Conservation (phyloP, 2,113 vertebrate species). For the Tychaedon coryphoeus region DNA sequence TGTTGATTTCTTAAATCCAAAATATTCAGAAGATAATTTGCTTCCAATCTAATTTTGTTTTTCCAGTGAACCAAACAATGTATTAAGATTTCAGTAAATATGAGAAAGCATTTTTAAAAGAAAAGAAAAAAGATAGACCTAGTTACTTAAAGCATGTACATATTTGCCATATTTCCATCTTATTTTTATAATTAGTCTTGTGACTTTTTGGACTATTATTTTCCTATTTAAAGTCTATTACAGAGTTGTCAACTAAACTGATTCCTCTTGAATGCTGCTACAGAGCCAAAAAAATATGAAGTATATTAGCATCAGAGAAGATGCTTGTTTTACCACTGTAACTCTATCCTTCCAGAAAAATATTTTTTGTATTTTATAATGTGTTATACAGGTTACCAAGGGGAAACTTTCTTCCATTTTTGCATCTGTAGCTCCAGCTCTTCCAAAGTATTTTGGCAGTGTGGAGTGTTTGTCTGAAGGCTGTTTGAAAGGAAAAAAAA, state of each 20-base stretch:
- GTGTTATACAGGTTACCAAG: background rate
- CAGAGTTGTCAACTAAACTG: background rate
- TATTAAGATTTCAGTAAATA: background rate
- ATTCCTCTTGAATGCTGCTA: background rate
- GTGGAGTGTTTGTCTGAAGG: background rate
- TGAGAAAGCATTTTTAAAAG: background rate
- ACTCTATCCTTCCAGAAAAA: background rate
- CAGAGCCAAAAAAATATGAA: background rate
- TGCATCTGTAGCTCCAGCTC: background rate
- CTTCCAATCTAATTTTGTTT: background rate
- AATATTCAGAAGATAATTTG: background rate
- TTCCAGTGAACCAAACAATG: background rate
- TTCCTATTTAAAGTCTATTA: background rate
- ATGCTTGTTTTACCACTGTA: background rate
- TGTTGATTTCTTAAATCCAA: background rate
- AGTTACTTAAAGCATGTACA: background rate
- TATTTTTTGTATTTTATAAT: background rate
- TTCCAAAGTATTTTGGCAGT: background rate
- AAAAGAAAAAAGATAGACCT: background rate
- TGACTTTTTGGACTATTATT: background rate
- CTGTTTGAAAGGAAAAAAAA: background rate
- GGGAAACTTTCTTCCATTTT: background rate
- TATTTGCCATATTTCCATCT: background rate
- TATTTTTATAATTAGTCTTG: background rate
- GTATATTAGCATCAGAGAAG: background rate